Conservation (phyloP, 2,888 invertebrate species). For the Piscicola geometra region DNA sequence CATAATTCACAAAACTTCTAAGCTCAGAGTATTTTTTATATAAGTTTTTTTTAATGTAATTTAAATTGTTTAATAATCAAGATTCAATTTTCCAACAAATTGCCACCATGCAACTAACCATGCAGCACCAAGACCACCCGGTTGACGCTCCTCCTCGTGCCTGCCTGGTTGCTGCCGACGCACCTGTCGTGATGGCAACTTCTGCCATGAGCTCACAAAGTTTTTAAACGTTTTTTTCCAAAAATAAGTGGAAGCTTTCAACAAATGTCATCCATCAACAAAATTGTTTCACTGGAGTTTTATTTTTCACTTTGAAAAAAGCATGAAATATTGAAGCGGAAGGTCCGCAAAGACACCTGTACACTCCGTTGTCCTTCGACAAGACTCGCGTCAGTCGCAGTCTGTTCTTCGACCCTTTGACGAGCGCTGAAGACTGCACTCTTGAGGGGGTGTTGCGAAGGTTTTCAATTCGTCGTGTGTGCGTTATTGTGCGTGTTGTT, state of each 20-base stretch:
- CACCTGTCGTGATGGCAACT: too few species aligned
- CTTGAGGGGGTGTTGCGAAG: neutral
- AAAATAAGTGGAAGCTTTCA: too few species aligned
- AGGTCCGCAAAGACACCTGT: conserved; percentile 61
- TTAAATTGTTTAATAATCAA: neutral
- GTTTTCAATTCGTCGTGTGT: too few species aligned
- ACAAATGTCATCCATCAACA: too few species aligned
- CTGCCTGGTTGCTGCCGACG: conserved; percentile 67
- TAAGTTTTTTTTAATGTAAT: neutral
- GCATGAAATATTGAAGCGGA: too few species aligned
- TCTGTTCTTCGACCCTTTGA: conserved; percentile 56
- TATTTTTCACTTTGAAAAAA: too few species aligned
- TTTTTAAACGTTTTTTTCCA: too few species aligned
- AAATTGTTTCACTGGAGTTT: too few species aligned
- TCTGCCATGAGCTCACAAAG: too few species aligned
- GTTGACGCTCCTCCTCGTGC: conserved; percentile 47
- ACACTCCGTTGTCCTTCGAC: conserved; percentile 66
- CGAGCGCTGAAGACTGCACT: conserved; percentile 42
- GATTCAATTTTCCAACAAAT: neutral
- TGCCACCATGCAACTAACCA: conserved; percentile 37
- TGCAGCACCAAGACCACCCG: conserved; percentile 41
- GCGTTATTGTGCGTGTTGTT: too few species aligned
- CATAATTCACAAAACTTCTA: too few species aligned
- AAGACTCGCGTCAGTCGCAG: conserved; percentile 61
- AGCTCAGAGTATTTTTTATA: too few species aligned